Evolutionary conservation across 1,140 invertebrate genomes (phyloP), one percentile per base, ranked within the genome.

Genomic region (Carposina sasakii): DNA sequence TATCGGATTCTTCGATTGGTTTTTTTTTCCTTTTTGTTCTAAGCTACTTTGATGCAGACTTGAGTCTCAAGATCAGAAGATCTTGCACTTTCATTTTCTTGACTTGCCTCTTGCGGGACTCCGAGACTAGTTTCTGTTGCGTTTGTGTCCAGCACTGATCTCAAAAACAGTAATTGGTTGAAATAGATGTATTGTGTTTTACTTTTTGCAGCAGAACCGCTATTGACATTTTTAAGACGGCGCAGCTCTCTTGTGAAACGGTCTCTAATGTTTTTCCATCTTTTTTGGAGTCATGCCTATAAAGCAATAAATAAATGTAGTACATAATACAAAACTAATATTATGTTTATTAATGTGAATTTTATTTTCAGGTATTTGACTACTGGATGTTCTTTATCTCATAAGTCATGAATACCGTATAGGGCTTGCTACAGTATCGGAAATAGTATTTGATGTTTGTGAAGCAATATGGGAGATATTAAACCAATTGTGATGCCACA

Each of bases 1-100:
- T 49, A 54, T 48, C 41, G 41, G 52, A 48, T 48, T 54, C 52
- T 54, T 54, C 45, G 53, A 50, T 55, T 46, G 48, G 46, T 55
- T 55, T 55, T 55, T 55, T 55, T 48, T 50, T 50, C 47, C 53
- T 55, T 50, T 55, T 55, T 50, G 46, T 50, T 55, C 53, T 50
- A 50, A 50, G 47, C 47, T 47, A 55, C 53, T 55, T 55, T 55
- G 53, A 54, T 54, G 52, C 52, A 54, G 52, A 54, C 53, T 50
- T 50, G 48, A 50, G 48, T 55, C 42, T 55, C 53, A 46, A 55
- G 53, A 55, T 50, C 47, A 50, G 47, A 55, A 46, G 47, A 55
- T 55, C 49, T 45, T 52, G 47, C 47, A 50, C 48, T 55, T 55
- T 55, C 31, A 45, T 52, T 45, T 52, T 52, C 49, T 54, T 54